Base-by-base conservation (phyloP, 2,797 vertebrate genomes). In the Mus minutoides region DNA sequence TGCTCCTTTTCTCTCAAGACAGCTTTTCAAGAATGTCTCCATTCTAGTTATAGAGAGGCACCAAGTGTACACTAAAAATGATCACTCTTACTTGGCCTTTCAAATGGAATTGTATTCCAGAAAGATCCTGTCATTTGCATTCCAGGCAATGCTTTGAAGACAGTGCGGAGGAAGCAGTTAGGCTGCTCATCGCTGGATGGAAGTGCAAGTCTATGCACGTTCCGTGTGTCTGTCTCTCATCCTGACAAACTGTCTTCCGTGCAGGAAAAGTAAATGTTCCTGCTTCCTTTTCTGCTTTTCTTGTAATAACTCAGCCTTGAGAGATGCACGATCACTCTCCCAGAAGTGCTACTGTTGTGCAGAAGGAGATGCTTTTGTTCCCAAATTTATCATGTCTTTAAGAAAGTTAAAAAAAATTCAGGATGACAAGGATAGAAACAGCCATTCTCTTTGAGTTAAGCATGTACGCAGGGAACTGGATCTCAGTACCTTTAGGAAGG, bases 251-350 rank as follows among this genome's bases (percentile, higher is more conserved):
- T 95, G 88, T 93, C 88, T 95, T 97, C 75, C 24, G 77, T 12
- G 16, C 17, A 40, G 43, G 43, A 69, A 97, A 97, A 96, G 88
- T 92, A 92, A 97, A 97, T 8, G 54, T 54, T 77, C 80, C 76
- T 94, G 90, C 95, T 94, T 94, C 92, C 76, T 86, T 76, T 93
- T 73, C 34, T 96, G 29, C 85, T 95, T 95, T 97, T 67, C 92
- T 96, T 95, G 29, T 76, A 96, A 96, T 94, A 92, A 90, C 73
- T 96, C 86, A 90, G 46, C 6, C 89, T 58, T 82, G 82, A 87
- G 69, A 96, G 49, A 13, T 75, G 16, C 69, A 93, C 52, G 64
- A 58, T 77, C 84, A 31, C 76, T 37, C 76, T 96, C 90, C 79
- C 86, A 0, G n/a, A 90, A 89, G 10, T 49, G 26, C 62, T 54